Base-by-base conservation (phyloP, 2,888 invertebrate species). In the Crossocerus cetratus region DNA sequence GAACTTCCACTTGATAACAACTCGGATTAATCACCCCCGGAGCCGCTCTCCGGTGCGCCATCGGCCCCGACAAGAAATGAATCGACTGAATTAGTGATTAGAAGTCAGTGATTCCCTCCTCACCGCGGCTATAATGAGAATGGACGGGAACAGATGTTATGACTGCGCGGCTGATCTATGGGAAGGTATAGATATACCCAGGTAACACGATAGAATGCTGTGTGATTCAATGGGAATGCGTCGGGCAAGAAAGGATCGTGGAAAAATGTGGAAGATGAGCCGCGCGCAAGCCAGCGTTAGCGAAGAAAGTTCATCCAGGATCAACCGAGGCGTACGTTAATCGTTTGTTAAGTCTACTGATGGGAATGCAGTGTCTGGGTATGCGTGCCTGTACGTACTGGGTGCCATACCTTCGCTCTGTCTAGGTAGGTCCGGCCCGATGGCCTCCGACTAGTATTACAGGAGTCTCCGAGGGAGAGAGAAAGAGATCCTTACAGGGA, bases 401-500 rank as follows among this genome's bases (percentile, higher is more conserved):
- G 32, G 57, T 60, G 72, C 69, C 76, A 73, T 80, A 84, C 84
- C 84, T 84, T 84, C 71, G 76, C 82, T 77, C 76, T 67, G 65
- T 56, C 68, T 65, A 60, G 60, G 55, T 77, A 59, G 61, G 53
- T 65, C 70, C n/a, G n/a, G n/a, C n/a, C n/a, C n/a, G n/a, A n/a
- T 61, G 72, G 76, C 74, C 68, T 32, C 72, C 49, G 77, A 78
- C 64, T 72, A 78, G 67, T 65, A 45, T 77, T 69, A 62, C 74
- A 72, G 69, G 59, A 73, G 63, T 74, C 32, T 32, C 32, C 32
- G 32, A 32, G 32, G n/a, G n/a, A n/a, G n/a, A n/a, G n/a, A n/a
- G n/a, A n/a, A n/a, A 74, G 71, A 66, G 68, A 70, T 80, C 81
- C 74, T 86, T 82, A 85, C 67, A 83, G 75, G 74, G 68, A 69